Base-by-base conservation (phyloP, 2,888 invertebrate genomes). In the Sarcophaga variegata region DNA sequence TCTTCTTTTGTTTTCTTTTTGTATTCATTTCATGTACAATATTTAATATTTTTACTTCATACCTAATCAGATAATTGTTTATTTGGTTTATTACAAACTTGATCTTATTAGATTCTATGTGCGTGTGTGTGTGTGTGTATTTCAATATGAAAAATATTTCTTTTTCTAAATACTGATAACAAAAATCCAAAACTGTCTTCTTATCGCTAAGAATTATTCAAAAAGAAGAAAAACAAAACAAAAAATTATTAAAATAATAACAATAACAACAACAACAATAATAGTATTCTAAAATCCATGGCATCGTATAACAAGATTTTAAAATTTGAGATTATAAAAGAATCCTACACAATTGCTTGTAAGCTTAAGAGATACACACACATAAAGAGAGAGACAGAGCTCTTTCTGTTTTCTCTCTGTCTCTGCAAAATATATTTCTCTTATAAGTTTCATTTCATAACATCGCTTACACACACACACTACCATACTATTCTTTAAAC, bases 51-150 rank as follows among this genome's bases (percentile, higher is more conserved):
- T 54, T 54, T 54, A 10, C 17, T 54, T 54, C 17, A 4, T 75
- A 10, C 69, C 81, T 75, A 81, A 75, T 75, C 81, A 66, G 27
- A 75, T 60, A 75, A 75, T 81, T 75, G 37, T 81, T 81, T 75
- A 69, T 75, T 66, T 74, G 22, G 81, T 72, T 83, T 78, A 83
- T 83, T 83, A 84, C 83, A 84, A 84, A 84, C 83, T 84, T 84
- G 83, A 84, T 79, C 75, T 80, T 76, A 69, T 78, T 54, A 54
- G 14, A 14, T 5, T 17, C 5, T 14, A 4, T 71, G 3, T 27
- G 17, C 45, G 1, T 54, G 25, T 11, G n/a, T 63, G 17, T 0
- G 5, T 54, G n/a, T 45, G 6, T 63, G 17, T 14, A 17, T 54
- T 54, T 54, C 12, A 54, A 54, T 14, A 17, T 14, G 54, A 54